phyloP scores from a whole-genome alignment of 2,113 vertebrate genomes.

The Limanda limanda region DNA sequence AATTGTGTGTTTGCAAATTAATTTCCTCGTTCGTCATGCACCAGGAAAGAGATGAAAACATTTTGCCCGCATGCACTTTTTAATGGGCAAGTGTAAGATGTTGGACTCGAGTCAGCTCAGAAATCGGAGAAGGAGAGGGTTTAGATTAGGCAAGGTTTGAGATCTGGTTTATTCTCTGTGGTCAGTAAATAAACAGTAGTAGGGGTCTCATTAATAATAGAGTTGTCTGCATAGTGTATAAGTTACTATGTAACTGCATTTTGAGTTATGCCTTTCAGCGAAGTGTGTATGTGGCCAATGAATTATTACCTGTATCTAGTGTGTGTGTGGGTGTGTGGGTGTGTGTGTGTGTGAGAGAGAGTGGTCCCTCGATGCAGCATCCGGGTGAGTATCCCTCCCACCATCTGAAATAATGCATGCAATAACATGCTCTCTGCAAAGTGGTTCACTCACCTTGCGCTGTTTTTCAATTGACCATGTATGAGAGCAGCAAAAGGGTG shows the following conservation, averaged over 20 bases:
- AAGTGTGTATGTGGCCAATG: slow-evolving; percentile 13
- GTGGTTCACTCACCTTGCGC: neutral
- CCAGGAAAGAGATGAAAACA: slow-evolving; percentile 12
- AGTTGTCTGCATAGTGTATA: neutral
- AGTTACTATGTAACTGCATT: slow-evolving; percentile 13
- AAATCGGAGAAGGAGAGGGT: neutral
- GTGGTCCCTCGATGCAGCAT: slow-evolving; percentile 41
- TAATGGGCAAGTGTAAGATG: neutral
- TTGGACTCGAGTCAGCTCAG: neutral
- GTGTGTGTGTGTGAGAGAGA: slow-evolving; percentile 18
- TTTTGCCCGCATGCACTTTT: neutral
- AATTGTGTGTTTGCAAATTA: slow-evolving; percentile 40
- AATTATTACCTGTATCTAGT: neutral
- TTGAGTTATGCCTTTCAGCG: slow-evolving; percentile 14
- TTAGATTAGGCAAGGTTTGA: neutral
- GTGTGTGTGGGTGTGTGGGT: slow-evolving; percentile 8
- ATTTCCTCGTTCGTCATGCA: slow-evolving; percentile 48
- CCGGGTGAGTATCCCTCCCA: no score
- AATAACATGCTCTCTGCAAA: neutral
- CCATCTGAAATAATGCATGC: neutral
- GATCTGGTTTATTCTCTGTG: neutral
- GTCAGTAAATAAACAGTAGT: no score
- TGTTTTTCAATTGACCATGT: neutral
- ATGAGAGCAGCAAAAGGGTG: neutral
- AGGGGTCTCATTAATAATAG: no score